These are phyloP conservation scores for Meloidogyne hapla DNA, from an alignment of 1,140 invertebrate species.

Conservation along the genomic window DNA sequence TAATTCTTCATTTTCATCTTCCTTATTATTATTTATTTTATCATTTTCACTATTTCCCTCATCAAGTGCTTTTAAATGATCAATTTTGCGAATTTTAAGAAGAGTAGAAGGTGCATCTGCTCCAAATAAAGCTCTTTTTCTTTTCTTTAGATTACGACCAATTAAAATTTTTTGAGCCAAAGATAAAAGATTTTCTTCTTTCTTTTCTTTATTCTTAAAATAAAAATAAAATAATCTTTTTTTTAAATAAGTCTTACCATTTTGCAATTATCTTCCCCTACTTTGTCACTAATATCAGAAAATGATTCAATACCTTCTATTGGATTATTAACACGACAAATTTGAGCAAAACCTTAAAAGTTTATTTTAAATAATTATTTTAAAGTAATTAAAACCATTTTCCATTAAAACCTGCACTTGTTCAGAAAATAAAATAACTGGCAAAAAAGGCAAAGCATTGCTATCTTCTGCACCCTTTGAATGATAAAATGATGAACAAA, in stretches of 20 bases:
- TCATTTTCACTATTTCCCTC: neutral
- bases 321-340: neutral
- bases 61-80: neutral
- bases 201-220: neutral
- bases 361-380: neutral
- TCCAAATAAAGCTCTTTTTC: constrained; percentile 14
- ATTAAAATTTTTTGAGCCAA: constrained; percentile 21
- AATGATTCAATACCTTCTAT: neutral
- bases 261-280: neutral
- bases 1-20: neutral
- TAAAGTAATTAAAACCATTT: constrained; percentile 29
- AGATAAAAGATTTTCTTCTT: neutral
- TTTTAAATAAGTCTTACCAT: neutral
- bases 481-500: neutral
- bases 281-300: neutral
- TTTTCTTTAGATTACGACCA: constrained; percentile 15
- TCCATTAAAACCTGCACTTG: constrained; percentile 41
- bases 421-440: constrained; percentile 35
- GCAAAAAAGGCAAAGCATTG: constrained; percentile 20
- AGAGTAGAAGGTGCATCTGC: constrained; percentile 3
- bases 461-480: neutral
- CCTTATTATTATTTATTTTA: too few species aligned
- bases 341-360: constrained; percentile 24
- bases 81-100: constrained; percentile 17
- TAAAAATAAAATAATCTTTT: neutral